These are phyloP conservation scores for Metopia argyrocephala DNA, from an alignment of 2,888 invertebrate species.

Conservation along the genomic window DNA sequence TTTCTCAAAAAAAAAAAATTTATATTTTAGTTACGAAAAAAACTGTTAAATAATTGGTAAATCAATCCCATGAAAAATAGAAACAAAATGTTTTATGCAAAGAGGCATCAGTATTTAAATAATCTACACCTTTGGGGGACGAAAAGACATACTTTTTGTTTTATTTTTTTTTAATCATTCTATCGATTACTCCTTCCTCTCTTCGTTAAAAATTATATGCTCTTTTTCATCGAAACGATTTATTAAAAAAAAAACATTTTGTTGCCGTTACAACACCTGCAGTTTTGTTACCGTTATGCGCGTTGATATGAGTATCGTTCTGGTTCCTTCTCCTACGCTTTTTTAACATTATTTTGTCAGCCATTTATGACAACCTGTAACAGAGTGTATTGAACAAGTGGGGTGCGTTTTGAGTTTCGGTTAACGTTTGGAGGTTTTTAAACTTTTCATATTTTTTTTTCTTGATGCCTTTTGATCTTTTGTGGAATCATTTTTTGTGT, in stretches of 20 bases:
- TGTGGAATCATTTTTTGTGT: slow-evolving; percentile 62
- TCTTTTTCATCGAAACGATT: not conserved
- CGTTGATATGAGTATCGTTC: slow-evolving; percentile 47
- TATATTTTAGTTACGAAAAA: slow-evolving; percentile 50
- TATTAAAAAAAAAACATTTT: slow-evolving; percentile 19
- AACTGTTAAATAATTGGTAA: slow-evolving; percentile 48
- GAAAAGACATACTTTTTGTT: slow-evolving; percentile 28
- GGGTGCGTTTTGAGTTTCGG: not conserved
- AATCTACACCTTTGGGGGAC: slow-evolving; percentile 56
- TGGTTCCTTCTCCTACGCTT: slow-evolving; percentile 13
- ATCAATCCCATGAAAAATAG: slow-evolving; percentile 45
- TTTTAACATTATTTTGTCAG: not conserved
- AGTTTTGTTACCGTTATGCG: slow-evolving; percentile 50
- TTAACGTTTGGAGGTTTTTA: not conserved
- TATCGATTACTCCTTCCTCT: slow-evolving; percentile 41
- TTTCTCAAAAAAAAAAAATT: not conserved
- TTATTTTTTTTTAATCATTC: not conserved
- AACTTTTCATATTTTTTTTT: slow-evolving; percentile 59
- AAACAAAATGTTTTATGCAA: not conserved
- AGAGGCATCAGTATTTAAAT: slow-evolving; percentile 49
- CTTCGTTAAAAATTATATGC: slow-evolving; percentile 12
- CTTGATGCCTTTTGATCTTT: slow-evolving; percentile 67
- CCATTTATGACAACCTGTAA: slow-evolving; percentile 15
- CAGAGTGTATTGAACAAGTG: not conserved
- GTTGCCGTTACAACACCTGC: slow-evolving; percentile 57